Evolutionary conservation across 2,113 vertebrate genomes (phyloP).

Genomic region (Emydura subglobosa): DNA sequence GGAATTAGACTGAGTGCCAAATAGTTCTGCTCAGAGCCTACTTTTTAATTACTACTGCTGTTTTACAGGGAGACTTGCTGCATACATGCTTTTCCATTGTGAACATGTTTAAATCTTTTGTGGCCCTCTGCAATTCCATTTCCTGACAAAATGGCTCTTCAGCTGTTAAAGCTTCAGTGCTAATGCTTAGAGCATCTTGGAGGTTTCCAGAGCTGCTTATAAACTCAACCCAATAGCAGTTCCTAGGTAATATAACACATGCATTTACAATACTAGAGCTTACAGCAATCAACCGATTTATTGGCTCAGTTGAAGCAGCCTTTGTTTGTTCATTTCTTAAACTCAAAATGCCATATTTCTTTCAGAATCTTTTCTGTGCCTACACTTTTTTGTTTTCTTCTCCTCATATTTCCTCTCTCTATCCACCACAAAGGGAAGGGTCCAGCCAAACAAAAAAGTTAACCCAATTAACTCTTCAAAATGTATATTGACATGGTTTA

Average conservation of each 20-base stretch:
- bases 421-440: neutral
- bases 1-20: neutral
- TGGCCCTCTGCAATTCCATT: neutral
- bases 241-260: neutral
- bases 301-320: neutral
- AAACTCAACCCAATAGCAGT: neutral
- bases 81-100: neutral
- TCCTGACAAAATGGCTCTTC: neutral
- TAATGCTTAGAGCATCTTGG: neutral
- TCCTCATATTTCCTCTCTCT: neutral
- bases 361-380: neutral
- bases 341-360: neutral
- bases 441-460: neutral
- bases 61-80: too few relatives aligned
- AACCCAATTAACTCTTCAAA: neutral
- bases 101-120: neutral
- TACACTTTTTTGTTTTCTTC: neutral
- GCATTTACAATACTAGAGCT: neutral
- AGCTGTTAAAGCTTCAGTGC: neutral
- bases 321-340: neutral
- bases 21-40: neutral
- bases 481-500: neutral
- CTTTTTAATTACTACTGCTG: neutral
- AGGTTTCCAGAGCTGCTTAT: neutral
- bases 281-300: neutral